Percentiles rank a stretch among this genome's conserved stretches.
Conservation (phyloP, 2,113 vertebrate genomes). For the Rhinopithecus roxellana region DNA sequence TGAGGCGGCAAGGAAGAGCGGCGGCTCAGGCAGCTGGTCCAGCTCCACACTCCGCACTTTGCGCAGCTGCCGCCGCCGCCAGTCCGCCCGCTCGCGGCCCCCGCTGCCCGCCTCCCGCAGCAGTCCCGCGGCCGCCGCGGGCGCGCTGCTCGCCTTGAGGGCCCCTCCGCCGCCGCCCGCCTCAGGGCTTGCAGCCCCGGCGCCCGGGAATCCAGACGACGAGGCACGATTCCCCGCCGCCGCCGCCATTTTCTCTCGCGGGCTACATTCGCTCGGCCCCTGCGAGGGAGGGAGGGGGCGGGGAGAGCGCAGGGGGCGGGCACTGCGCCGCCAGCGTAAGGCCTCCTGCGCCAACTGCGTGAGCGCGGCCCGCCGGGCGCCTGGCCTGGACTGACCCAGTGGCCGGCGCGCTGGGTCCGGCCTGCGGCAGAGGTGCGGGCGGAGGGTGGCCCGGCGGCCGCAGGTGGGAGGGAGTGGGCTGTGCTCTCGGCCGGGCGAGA, state of each 20-base stretch:
- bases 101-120: conserved; percentile 73
- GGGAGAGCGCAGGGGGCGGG: conserved; percentile 64
- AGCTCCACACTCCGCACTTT: conserved; percentile 92
- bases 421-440: not conserved
- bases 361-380: not conserved
- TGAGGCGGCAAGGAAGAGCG: conserved; percentile 68
- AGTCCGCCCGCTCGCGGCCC: conserved; percentile 83
- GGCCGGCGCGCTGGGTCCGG: not conserved
- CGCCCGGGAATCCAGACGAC: conserved; percentile 82
- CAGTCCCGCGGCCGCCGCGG: conserved; percentile 60
- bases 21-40: conserved; percentile 83
- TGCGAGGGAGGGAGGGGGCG: conserved; percentile 74
- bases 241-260: conserved; percentile 93
- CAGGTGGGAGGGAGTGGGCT: not conserved
- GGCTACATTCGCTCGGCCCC: conserved; percentile 85
- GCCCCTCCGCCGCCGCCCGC: conserved; percentile 58
- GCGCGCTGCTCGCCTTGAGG: conserved; percentile 58
- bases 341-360: conserved; percentile 69
- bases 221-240: conserved; percentile 88
- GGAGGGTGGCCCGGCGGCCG: not conserved
- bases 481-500: not conserved
- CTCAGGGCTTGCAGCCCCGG: conserved; percentile 66
- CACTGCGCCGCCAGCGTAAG: conserved; percentile 49
- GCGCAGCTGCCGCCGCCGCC: conserved; percentile 89
- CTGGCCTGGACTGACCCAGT: not conserved